These are phyloP conservation scores for Cyclopterus lumpus DNA, from an alignment of 2,797 vertebrate species.

Conservation along the genomic window DNA sequence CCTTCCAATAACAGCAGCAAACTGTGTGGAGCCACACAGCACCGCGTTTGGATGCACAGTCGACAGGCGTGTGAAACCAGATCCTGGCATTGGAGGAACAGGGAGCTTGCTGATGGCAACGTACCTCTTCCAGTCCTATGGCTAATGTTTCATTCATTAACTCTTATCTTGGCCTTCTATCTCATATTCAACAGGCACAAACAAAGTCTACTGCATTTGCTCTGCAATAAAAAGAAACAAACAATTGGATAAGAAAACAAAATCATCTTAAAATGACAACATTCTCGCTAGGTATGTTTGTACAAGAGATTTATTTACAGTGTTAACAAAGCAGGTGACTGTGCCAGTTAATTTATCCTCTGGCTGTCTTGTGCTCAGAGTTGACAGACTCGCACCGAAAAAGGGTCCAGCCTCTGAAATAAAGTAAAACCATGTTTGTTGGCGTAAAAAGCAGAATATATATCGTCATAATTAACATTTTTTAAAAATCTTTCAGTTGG, in stretches of 20 bases:
- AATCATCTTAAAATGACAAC: constrained; percentile 30
- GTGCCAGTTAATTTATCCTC: constrained; percentile 56
- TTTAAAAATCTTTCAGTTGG: constrained; percentile 52
- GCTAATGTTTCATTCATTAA: constrained; percentile 73
- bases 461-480: constrained; percentile 63
- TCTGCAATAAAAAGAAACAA: neutral
- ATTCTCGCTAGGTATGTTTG: constrained; percentile 55
- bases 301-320: constrained; percentile 86
- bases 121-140: constrained; percentile 48
- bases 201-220: neutral
- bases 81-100: constrained; percentile 55
- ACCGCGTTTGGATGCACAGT: constrained; percentile 30
- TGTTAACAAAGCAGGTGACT: constrained; percentile 64
- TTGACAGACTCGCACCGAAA: constrained; percentile 61
- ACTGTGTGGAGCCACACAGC: neutral
- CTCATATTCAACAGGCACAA: constrained; percentile 17
- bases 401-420: constrained; percentile 82
- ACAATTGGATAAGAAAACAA: neutral
- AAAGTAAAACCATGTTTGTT: constrained; percentile 66
- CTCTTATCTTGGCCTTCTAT: constrained; percentile 15
- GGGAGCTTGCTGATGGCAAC: constrained; percentile 36
- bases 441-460: constrained; percentile 66
- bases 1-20: neutral
- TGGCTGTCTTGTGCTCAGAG: constrained; percentile 66
- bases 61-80: constrained; percentile 75